A percentile compares a stretch with the other conserved stretches of the same genome.
These are phyloP conservation scores for Austrofundulus limnaeus DNA, from an alignment of 2,113 vertebrate genomes.

Conservation along the genomic window DNA sequence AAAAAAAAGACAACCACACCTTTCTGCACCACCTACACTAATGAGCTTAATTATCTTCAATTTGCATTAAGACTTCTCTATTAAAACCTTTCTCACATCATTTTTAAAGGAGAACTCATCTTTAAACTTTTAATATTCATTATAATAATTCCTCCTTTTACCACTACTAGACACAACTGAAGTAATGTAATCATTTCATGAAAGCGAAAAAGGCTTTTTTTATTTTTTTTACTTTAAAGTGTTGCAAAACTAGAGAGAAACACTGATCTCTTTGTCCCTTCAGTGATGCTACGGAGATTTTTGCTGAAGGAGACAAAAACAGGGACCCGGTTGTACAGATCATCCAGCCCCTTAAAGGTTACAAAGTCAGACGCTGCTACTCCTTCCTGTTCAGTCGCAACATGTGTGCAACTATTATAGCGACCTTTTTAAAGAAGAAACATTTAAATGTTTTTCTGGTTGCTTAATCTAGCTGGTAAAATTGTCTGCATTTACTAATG, in stretches of 20 bases:
- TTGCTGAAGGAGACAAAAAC: neutral
- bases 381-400: neutral
- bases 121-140: no score
- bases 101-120: neutral
- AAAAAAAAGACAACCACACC: slow-evolving; percentile 3
- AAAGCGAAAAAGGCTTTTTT: neutral
- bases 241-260: slow-evolving; percentile 3
- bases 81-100: neutral
- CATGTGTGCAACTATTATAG: neutral
- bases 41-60: slow-evolving; percentile 1
- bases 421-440: no score
- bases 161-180: neutral
- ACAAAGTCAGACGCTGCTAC: neutral
- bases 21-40: slow-evolving; percentile 1
- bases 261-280: neutral
- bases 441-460: neutral
- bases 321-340: neutral
- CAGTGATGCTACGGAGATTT: neutral
- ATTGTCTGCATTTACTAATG: no score
- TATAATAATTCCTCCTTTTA: neutral
- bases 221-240: slow-evolving; percentile 1
- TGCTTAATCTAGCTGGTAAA: no score
- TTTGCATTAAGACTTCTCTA: neutral
- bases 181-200: neutral
- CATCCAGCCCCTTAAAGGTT: slow-evolving; percentile 6